Evolutionary conservation across 2,888 invertebrate genomes (phyloP), one percentile per base, ranked within the genome.

Genomic region (Leucoma salicis): DNA sequence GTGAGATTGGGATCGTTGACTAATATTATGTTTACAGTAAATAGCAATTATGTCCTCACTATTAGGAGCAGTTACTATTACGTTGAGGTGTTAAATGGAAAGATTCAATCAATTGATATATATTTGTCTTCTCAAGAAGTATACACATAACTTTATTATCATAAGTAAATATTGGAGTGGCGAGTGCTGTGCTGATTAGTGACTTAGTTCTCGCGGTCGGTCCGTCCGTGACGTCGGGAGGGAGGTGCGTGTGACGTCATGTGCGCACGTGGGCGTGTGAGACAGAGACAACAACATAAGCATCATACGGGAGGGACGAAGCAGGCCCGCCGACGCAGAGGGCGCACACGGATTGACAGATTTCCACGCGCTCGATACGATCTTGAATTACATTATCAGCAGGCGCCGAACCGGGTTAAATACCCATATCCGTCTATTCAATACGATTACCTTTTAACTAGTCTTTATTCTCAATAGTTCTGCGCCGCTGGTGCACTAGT

Each of bases 331-430:
- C 29, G 11, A 54, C 49, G 66, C 65, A 73, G 78, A 77, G 79
- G 67, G 81, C 79, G 74, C 79, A 76, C 79, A 76, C 79, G 6
- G 78, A 78, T 82, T 77, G 82, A 82, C 81, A 79, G 78, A 8
- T 80, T 76, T 79, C 74, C 74, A 72, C 78, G 70, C 84, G 83
- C 76, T 84, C 83, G 79, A 85, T 85, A 84, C 82, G 70, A 82
- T 83, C 83, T 82, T 71, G 78, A 76, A 79, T 78, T 70, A 75
- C 73, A 80, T 80, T 83, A 82, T 74, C 69, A 72, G 57, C 53
- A 65, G 57, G 62, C 49, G 49, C 57, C 57, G 63, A 66, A 68
- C 57, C 58, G 55, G 68, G 73, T 70, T 70, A 70, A 73, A 72
- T 57, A 59, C 64, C 59, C 65, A 63, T 66, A 60, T 65, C 67